Evolutionary conservation across 64 coral and sea anemone genomes (phyloP).

Genomic region (Catalaphyllia jardinei): DNA sequence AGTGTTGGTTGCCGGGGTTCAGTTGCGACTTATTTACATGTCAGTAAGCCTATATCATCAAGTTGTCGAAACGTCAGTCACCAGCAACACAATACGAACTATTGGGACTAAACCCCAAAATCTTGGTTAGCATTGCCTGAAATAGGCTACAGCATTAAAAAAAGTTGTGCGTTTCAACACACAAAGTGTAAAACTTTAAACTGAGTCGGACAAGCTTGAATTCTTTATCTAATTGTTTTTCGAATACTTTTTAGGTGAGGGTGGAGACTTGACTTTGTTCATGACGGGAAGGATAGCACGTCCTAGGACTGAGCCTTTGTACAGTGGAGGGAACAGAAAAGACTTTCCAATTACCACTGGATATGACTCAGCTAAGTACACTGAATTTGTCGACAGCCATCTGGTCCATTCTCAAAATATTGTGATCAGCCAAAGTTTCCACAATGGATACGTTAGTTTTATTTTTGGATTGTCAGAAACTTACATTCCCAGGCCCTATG

Average conservation of each 20-base stretch:
- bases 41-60: too few relatives aligned
- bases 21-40: too few relatives aligned
- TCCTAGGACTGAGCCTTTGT: background rate
- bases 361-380: background rate
- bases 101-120: too few relatives aligned
- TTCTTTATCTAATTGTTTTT: too few relatives aligned
- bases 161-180: too few relatives aligned
- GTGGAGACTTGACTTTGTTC: conserved; percentile 1
- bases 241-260: background rate
- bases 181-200: too few relatives aligned
- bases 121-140: too few relatives aligned
- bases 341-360: background rate
- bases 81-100: too few relatives aligned
- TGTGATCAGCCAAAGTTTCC: background rate
- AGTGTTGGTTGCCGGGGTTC: too few relatives aligned
- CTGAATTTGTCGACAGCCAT: background rate
- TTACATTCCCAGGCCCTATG: background rate
- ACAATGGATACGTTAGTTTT: background rate
- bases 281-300: background rate
- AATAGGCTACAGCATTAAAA: too few relatives aligned
- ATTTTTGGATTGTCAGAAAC: background rate
- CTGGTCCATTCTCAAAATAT: background rate
- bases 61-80: too few relatives aligned
- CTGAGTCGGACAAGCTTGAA: too few relatives aligned
- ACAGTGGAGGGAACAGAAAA: background rate